Conservation (phyloP, 2,888 invertebrate genomes). For the Abrostola triplasia region DNA sequence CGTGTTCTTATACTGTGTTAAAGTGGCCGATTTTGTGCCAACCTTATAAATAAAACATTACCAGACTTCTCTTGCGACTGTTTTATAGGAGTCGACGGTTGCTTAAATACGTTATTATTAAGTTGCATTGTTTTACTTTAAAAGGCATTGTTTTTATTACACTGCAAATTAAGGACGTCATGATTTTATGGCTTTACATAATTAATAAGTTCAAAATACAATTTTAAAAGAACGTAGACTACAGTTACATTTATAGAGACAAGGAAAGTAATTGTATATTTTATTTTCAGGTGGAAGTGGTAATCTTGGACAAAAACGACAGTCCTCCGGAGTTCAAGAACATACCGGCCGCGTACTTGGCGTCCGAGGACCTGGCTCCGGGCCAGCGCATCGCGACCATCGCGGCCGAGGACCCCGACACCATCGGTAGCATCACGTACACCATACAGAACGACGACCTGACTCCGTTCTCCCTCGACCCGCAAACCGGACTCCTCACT, state of each 20-base stretch:
- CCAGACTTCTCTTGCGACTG: constrained; percentile 66
- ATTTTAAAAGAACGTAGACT: background rate
- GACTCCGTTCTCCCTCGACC: constrained; percentile 92
- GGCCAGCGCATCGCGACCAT: constrained; percentile 94
- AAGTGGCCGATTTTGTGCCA: constrained; percentile 81
- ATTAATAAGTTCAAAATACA: constrained; percentile 8
- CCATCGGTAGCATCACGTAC: constrained; percentile 93
- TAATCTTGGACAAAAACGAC: constrained; percentile 97
- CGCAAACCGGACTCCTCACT: constrained; percentile 91
- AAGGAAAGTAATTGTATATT: constrained; percentile 12
- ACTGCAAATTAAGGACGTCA: constrained; percentile 26
- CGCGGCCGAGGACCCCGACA: constrained; percentile 95
- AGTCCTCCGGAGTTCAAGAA: constrained; percentile 96
- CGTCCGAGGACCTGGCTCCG: constrained; percentile 95
- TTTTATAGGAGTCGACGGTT: constrained; percentile 71
- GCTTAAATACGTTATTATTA: constrained; percentile 76
- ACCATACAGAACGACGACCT: constrained; percentile 90
- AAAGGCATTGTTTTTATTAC: constrained; percentile 50
- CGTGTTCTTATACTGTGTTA: constrained; percentile 83
- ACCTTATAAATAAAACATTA: constrained; percentile 84
- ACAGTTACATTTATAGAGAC: background rate
- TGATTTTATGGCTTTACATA: constrained; percentile 31
- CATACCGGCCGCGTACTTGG: constrained; percentile 91
- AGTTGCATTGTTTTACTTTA: constrained; percentile 66
- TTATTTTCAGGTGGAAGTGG: constrained; percentile 92